A percentile compares a stretch with the other conserved stretches of the same genome.
phyloP scores from a whole-genome alignment of 2,113 vertebrate genomes.

The Meriones unguiculatus region DNA sequence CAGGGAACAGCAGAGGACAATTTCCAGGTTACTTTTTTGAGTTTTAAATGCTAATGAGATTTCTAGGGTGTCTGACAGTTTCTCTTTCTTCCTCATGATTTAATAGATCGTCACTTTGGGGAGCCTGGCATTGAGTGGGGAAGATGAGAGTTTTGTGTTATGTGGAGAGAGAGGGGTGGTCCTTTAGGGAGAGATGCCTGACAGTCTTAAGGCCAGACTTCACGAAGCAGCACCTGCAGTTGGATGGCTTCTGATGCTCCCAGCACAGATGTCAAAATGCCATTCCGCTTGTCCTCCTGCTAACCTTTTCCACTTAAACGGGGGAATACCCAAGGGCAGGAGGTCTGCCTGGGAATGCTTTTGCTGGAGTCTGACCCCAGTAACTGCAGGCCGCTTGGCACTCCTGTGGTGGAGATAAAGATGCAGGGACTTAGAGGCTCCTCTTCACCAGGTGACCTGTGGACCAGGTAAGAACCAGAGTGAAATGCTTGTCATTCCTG shows the following conservation, averaged over 20 bases:
- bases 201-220: neutral
- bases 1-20: neutral
- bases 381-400: no score
- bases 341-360: neutral
- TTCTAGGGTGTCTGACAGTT: neutral
- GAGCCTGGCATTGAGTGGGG: neutral
- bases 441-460: accelerated
- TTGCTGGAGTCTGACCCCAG: neutral
- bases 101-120: accelerated
- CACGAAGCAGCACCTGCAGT: neutral
- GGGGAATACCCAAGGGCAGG: neutral
- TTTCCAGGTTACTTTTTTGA: neutral
- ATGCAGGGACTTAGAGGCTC: accelerated
- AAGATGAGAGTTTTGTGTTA: neutral
- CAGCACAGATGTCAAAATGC: accelerated
- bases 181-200: neutral
- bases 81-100: neutral
- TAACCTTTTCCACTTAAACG: neutral
- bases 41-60: neutral
- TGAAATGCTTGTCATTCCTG: neutral
- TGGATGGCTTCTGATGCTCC: neutral
- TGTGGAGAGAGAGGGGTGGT: neutral
- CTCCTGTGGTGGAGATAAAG: neutral
- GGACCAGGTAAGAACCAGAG: neutral
- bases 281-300: accelerated